These are phyloP conservation scores for Halesus radiatus DNA, from an alignment of 1,140 invertebrate species.

Conservation along the genomic window DNA sequence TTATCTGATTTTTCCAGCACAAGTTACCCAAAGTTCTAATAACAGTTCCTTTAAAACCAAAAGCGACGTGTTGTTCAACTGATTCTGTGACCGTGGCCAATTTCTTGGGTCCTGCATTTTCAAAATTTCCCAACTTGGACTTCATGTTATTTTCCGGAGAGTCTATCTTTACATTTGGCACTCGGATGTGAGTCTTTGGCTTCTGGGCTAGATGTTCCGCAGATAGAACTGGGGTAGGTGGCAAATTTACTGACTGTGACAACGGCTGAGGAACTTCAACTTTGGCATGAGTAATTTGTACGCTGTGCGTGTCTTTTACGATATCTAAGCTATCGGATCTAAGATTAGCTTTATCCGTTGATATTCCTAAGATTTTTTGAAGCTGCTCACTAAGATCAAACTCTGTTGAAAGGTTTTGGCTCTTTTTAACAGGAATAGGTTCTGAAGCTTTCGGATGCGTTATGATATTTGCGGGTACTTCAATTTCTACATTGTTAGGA, in stretches of 20 bases:
- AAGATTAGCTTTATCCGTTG: conserved; percentile 64
- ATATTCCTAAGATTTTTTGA: conserved; percentile 69
- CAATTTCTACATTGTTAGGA: conserved; percentile 41
- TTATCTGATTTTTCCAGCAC: conserved; percentile 74
- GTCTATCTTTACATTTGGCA: conserved; percentile 69
- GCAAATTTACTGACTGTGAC: conserved; percentile 22
- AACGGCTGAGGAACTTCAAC: conserved; percentile 13
- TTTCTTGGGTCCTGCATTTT: conserved; percentile 63
- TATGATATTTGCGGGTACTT: conserved; percentile 4
- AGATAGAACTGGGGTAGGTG: background rate
- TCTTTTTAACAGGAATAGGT: conserved; percentile 63
- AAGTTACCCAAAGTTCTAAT: conserved; percentile 82
- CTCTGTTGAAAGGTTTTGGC: conserved; percentile 68
- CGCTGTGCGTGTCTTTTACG: conserved; percentile 47
- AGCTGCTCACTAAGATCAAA: conserved; percentile 69
- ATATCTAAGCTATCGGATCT: conserved; percentile 54
- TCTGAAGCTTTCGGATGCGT: conserved; percentile 42
- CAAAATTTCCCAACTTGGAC: conserved; percentile 65
- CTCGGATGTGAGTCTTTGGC: conserved; percentile 58
- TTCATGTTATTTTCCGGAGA: conserved; percentile 66
- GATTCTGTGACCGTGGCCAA: conserved; percentile 64
- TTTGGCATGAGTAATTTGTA: conserved; percentile 39
- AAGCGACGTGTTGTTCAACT: conserved; percentile 70
- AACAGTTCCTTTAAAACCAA: conserved; percentile 81
- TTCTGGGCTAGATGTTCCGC: conserved; percentile 33